phyloP scores from a whole-genome alignment of 2,888 invertebrate genomes.

The Morinoia aosen region DNA sequence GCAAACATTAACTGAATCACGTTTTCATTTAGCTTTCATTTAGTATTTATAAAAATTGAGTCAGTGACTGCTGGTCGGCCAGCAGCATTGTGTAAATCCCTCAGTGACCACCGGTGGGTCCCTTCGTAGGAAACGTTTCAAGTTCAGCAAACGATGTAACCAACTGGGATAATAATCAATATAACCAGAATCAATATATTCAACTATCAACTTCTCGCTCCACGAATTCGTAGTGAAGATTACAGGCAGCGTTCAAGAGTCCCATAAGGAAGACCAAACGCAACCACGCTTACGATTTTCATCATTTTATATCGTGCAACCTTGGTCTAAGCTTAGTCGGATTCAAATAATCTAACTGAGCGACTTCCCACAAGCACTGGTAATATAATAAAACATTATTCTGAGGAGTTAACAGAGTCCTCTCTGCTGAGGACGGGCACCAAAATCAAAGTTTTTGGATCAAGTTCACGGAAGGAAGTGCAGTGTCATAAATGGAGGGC shows the following conservation, averaged over 20 bases:
- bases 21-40: no score
- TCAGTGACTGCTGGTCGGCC: no score
- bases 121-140: no score
- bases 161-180: no score
- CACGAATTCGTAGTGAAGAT: no score
- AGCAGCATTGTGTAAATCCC: no score
- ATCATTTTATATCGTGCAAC: background rate
- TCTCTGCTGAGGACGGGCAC: background rate
- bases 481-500: background rate
- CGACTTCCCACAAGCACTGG: background rate
- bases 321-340: background rate
- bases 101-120: no score
- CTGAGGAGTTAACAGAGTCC: background rate
- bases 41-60: no score
- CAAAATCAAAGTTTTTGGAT: background rate
- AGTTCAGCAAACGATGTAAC: no score
- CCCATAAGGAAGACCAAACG: background rate
- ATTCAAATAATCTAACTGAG: background rate
- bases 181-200: no score
- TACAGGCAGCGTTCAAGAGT: background rate
- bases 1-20: no score
- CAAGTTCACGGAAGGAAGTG: background rate
- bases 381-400: background rate
- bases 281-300: background rate
- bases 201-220: no score